Conservation (phyloP, 2,113 vertebrate genomes). For the Hepsetus odoe region DNA sequence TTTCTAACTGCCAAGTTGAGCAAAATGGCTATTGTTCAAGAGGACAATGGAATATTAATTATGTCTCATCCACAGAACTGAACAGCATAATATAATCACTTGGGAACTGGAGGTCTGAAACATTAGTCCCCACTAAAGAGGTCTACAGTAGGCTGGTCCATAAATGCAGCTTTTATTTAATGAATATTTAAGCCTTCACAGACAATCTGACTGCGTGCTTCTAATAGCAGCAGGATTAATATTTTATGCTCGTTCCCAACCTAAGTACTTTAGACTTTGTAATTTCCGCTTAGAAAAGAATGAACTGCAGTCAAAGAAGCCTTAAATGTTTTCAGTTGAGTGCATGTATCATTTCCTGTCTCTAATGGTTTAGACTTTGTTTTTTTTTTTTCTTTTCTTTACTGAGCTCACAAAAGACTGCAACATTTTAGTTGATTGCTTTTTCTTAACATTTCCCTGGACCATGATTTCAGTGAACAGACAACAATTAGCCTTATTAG, state of each 20-base stretch:
- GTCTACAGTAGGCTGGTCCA: constrained; percentile 31
- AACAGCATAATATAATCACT: constrained; percentile 32
- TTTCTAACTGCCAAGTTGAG: not conserved
- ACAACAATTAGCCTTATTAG: not conserved
- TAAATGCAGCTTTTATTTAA: constrained; percentile 60
- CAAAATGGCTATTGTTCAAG: constrained; percentile 22
- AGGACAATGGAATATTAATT: constrained; percentile 13
- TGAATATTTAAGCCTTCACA: constrained; percentile 68
- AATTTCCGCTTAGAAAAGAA: constrained; percentile 54
- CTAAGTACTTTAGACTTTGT: constrained; percentile 61
- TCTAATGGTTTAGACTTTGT: constrained; percentile 27
- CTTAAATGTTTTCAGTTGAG: constrained; percentile 35
- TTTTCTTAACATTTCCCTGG: constrained; percentile 9
- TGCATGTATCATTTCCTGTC: constrained; percentile 27
- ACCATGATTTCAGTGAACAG: not conserved
- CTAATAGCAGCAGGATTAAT: constrained; percentile 68
- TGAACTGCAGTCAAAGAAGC: constrained; percentile 24
- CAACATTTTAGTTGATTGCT: constrained; percentile 1
- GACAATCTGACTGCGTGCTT: constrained; percentile 64
- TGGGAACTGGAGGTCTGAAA: constrained; percentile 8
- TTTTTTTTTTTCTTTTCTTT: not conserved
- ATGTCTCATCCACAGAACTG: not conserved
- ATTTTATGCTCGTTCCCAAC: constrained; percentile 66
- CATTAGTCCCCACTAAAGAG: constrained; percentile 23
- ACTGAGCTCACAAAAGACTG: not conserved